These are phyloP conservation scores for Agapostemon virescens DNA, from an alignment of 2,888 invertebrate genomes.

Conservation along the genomic window DNA sequence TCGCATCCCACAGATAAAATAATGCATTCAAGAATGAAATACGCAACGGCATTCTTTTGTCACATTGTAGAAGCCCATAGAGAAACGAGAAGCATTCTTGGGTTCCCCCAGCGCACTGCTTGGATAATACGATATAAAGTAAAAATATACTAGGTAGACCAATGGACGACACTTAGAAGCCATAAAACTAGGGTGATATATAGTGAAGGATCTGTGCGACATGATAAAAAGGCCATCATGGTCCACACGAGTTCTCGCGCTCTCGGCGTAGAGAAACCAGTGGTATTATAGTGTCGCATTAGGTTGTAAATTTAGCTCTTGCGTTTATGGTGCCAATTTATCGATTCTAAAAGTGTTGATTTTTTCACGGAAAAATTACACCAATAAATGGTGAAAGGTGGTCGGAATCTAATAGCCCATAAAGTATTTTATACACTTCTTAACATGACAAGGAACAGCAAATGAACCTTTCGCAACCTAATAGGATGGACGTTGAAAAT, in stretches of 20 bases:
- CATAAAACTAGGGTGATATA: constrained; percentile 5
- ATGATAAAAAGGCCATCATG: not conserved
- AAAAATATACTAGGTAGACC: not conserved
- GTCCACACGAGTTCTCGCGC: not conserved
- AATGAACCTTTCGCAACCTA: not conserved
- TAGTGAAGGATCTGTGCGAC: constrained; percentile 5
- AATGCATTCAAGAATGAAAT: not conserved
- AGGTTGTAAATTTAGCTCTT: not conserved
- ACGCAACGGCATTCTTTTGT: not conserved
- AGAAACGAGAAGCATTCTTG: not conserved
- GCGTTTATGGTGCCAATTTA: not conserved
- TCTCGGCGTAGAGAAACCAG: not conserved
- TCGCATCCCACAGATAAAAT: too few relatives aligned
- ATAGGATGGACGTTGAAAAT: not conserved
- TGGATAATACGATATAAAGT: not conserved
- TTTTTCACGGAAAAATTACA: not conserved
- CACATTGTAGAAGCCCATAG: not conserved
- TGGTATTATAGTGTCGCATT: not conserved
- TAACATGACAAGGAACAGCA: not conserved
- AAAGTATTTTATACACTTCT: not conserved
- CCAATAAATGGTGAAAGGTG: not conserved
- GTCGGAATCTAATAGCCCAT: not conserved
- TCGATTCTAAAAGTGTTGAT: not conserved
- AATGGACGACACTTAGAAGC: not conserved
- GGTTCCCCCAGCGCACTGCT: not conserved